These are phyloP conservation scores for Pteruthius melanotis DNA, from an alignment of 2,113 vertebrate species.

Conservation along the genomic window DNA sequence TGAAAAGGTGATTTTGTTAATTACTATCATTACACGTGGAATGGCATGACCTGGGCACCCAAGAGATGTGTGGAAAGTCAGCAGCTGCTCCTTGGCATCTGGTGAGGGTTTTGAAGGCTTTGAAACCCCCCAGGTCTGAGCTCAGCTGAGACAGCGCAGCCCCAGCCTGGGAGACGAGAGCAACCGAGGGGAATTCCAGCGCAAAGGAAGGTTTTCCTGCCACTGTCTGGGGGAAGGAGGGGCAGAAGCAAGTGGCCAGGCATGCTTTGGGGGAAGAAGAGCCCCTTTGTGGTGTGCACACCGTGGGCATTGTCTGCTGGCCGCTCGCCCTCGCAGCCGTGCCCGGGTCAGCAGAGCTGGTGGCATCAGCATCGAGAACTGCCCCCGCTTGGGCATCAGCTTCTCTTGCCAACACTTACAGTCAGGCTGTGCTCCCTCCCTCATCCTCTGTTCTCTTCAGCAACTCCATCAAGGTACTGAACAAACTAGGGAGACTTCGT, in stretches of 20 bases:
- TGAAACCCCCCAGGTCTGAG: not conserved
- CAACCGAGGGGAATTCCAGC: not conserved
- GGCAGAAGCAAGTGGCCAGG: not conserved
- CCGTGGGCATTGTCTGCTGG: not conserved
- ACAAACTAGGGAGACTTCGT: not conserved
- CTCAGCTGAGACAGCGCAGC: not conserved
- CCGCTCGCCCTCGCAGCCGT: not conserved
- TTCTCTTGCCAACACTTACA: not conserved
- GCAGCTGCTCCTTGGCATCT: not conserved
- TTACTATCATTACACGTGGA: accelerated
- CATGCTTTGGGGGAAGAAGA: not conserved
- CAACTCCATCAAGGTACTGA: accelerated
- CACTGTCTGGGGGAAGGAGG: not conserved
- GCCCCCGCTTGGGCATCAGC: not conserved
- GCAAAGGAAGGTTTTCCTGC: not conserved
- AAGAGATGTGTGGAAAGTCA: not conserved
- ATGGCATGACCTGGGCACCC: accelerated
- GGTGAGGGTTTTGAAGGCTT: not conserved
- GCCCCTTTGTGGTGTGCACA: not conserved
- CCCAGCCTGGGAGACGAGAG: not conserved
- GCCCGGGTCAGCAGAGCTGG: not conserved
- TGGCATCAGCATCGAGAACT: not conserved
- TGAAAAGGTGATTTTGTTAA: not conserved
- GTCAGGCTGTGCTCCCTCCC: not conserved
- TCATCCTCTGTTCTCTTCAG: not conserved